Percentiles rank a stretch among this genome's conserved stretches.
These are phyloP conservation scores for Apoda limacodes DNA, from an alignment of 2,888 invertebrate species.

Conservation along the genomic window DNA sequence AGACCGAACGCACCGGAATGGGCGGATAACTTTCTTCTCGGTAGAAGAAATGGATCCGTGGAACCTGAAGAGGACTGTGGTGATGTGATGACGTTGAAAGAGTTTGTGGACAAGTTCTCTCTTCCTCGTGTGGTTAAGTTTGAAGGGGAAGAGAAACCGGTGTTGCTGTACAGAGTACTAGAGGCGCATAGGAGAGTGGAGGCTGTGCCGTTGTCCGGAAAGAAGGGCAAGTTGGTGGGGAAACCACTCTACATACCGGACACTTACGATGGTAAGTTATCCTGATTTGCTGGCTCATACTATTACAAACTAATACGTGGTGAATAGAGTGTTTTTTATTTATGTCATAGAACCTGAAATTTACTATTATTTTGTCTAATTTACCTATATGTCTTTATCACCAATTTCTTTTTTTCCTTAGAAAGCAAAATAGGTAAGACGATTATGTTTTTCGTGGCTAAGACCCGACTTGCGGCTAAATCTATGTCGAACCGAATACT, in stretches of 20 bases:
- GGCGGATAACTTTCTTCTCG: constrained; percentile 57
- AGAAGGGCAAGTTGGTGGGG: constrained; percentile 69
- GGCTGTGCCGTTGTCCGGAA: constrained; percentile 68
- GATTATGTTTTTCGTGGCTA: no score
- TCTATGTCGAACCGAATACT: no score
- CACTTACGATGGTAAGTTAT: constrained; percentile 73
- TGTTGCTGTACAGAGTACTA: constrained; percentile 73
- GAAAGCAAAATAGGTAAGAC: no score
- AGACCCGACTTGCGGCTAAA: no score
- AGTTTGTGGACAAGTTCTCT: constrained; percentile 73
- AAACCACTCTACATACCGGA: constrained; percentile 74
- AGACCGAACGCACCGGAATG: constrained; percentile 51
- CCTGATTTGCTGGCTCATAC: no score
- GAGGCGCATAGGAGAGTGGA: constrained; percentile 73
- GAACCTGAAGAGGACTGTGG: constrained; percentile 57
- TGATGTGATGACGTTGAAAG: constrained; percentile 63
- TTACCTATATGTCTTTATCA: constrained; percentile 20
- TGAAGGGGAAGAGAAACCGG: constrained; percentile 67
- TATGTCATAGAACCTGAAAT: no score
- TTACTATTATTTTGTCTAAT: background rate
- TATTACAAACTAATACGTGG: no score
- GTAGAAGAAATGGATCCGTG: constrained; percentile 48
- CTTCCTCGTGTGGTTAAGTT: constrained; percentile 71
- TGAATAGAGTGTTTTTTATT: no score
- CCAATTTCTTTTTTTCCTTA: no score